Conservation (phyloP, 2,113 vertebrate genomes). For the Epinephelus moara region DNA sequence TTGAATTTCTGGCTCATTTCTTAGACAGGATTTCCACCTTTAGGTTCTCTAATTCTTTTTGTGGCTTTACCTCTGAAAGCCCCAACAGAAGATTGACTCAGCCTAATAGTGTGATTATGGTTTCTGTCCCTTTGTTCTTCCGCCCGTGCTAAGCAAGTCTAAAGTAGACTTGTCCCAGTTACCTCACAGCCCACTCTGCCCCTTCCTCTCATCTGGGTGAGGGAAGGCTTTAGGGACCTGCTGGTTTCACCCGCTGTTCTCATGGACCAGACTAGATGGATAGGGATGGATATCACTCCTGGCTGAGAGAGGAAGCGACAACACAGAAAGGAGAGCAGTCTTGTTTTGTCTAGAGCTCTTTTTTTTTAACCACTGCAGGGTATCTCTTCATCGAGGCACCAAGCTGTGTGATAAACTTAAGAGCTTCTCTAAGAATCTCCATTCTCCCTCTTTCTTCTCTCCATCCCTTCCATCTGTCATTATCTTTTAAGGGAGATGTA, state of each 20-base stretch:
- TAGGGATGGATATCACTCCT: constrained; percentile 58
- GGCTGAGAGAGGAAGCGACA: constrained; percentile 28
- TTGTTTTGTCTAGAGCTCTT: constrained; percentile 83
- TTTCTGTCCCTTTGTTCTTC: constrained; percentile 26
- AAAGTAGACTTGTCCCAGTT: constrained; percentile 38
- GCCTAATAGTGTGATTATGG: constrained; percentile 37
- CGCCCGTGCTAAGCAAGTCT: constrained; percentile 1
- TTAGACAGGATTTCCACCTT: background rate
- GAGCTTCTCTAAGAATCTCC: constrained; percentile 59
- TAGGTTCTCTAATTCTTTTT: background rate
- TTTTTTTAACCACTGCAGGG: constrained; percentile 35
- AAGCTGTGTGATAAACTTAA: constrained; percentile 71
- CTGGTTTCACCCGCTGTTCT: constrained; percentile 48
- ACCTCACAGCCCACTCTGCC: constrained; percentile 10
- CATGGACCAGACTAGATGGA: constrained; percentile 64
- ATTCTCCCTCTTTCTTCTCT: constrained; percentile 27
- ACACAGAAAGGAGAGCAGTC: constrained; percentile 46
- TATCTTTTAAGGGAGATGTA: constrained; percentile 38
- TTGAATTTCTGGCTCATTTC: background rate
- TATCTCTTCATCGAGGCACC: constrained; percentile 81
- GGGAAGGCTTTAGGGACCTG: constrained; percentile 23
- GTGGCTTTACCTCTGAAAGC: constrained; percentile 20
- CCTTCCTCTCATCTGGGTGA: constrained; percentile 10
- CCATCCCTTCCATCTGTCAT: background rate
- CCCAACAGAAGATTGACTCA: constrained; percentile 29